These are phyloP conservation scores for Crossaster papposus DNA, from an alignment of 53 echinoderm and acorn worm genomes.

Conservation along the genomic window DNA sequence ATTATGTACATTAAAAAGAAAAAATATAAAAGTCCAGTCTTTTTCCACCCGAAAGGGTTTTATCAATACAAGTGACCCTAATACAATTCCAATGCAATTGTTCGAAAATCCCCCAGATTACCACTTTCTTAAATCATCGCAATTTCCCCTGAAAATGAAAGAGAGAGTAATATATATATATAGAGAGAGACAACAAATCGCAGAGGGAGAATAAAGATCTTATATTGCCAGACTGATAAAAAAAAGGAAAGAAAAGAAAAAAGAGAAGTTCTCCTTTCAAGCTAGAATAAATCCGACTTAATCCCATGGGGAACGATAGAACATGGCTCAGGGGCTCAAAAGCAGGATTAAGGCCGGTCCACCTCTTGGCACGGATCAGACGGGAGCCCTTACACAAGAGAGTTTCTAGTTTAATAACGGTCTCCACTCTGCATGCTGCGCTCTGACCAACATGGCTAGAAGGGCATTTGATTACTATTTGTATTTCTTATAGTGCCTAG, in stretches of 20 bases:
- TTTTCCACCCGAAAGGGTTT: background rate
- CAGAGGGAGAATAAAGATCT: background rate
- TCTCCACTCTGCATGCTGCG: background rate
- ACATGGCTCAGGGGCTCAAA: background rate
- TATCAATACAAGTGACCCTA: background rate
- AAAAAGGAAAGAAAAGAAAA: background rate
- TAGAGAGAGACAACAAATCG: background rate
- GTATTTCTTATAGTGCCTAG: background rate
- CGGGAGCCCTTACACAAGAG: background rate
- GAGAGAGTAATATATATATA: too few species aligned
- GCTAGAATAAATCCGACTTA: background rate
- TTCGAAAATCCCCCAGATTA: background rate
- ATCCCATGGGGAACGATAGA: background rate
- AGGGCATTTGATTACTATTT: background rate
- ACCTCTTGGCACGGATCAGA: slow-evolving; percentile 5
- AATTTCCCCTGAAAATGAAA: too few species aligned
- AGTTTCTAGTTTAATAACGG: background rate
- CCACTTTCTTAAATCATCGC: background rate
- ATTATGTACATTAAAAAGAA: background rate
- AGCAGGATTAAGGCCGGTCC: background rate
- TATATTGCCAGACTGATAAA: background rate
- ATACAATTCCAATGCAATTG: background rate
- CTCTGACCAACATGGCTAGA: background rate
- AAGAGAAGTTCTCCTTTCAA: background rate
- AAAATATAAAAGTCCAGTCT: background rate